phyloP scores from a whole-genome alignment of 2,888 invertebrate genomes.

The Eilema sororculum region DNA sequence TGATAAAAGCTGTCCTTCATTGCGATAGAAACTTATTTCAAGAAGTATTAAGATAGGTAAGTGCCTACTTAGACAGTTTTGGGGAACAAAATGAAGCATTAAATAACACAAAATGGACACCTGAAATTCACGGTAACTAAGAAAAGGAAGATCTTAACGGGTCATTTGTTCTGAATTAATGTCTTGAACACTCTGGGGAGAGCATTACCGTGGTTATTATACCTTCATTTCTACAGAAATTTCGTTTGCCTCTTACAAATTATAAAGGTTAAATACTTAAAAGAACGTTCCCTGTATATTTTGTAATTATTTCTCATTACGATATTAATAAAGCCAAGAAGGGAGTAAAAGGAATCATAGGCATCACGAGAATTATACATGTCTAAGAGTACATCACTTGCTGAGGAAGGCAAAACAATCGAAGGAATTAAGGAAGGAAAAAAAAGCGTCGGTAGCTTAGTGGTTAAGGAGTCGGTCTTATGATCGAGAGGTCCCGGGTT shows the following conservation, averaged over 20 bases:
- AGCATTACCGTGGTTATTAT: not conserved
- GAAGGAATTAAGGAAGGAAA: too few relatives aligned
- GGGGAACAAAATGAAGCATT: slow-evolving; percentile 21
- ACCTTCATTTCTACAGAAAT: not conserved
- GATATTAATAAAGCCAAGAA: too few relatives aligned
- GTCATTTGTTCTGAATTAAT: slow-evolving; percentile 16
- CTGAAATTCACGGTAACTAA: slow-evolving; percentile 16
- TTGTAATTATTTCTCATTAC: not conserved
- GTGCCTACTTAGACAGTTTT: slow-evolving; percentile 7
- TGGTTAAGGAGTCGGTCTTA: too few relatives aligned
- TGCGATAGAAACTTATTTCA: not conserved
- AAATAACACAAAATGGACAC: slow-evolving; percentile 23
- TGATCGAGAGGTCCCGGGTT: too few relatives aligned
- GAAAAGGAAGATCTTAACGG: slow-evolving; percentile 17
- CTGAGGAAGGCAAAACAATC: too few relatives aligned
- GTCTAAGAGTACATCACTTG: too few relatives aligned
- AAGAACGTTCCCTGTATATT: not conserved
- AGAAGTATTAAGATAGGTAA: not conserved
- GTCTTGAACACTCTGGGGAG: not conserved
- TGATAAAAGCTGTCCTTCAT: not conserved
- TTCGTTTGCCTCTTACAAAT: not conserved
- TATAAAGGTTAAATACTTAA: not conserved
- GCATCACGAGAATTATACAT: too few relatives aligned
- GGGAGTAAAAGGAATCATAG: too few relatives aligned
- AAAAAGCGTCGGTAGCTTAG: too few relatives aligned